Percentiles rank a stretch among this genome's conserved stretches.
Conservation (phyloP, 2,113 vertebrate genomes). For the Centropus unirufus region DNA sequence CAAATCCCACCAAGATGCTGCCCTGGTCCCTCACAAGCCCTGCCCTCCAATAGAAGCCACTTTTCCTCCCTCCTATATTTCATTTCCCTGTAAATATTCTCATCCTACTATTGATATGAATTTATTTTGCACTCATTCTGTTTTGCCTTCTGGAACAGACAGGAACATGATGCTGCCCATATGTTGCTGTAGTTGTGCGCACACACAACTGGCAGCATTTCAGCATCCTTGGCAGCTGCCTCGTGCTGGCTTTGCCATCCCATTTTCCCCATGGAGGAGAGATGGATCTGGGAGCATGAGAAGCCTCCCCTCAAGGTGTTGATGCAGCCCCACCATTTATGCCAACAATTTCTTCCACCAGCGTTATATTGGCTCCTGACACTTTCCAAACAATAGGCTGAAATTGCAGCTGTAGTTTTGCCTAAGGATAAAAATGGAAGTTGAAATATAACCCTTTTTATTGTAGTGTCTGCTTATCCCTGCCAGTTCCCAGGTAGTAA, state of each 20-base stretch:
- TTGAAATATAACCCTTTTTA: neutral
- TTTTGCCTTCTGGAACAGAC: neutral
- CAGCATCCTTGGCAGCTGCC: neutral
- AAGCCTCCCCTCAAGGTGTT: neutral
- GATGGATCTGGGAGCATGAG: fast-evolving
- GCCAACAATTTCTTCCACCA: neutral
- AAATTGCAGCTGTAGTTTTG: neutral
- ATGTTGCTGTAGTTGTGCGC: neutral
- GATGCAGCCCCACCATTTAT: fast-evolving
- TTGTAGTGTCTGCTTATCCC: neutral
- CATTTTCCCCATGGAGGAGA: fast-evolving
- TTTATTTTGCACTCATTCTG: neutral
- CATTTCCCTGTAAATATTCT: neutral
- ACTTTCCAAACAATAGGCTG: neutral
- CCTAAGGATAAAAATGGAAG: neutral
- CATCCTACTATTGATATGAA: neutral
- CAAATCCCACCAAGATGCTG: neutral
- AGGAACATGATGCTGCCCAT: neutral
- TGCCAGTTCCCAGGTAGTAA: neutral
- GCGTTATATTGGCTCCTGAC: neutral
- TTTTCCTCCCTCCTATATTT: neutral
- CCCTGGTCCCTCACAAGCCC: neutral
- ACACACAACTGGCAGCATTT: fast-evolving
- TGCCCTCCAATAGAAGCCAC: fast-evolving
- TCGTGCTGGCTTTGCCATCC: neutral